A percentile compares a stretch with the other conserved stretches of the same genome.
Evolutionary conservation across 2,888 invertebrate genomes (phyloP).

Genomic region (Mythimna ferrago): DNA sequence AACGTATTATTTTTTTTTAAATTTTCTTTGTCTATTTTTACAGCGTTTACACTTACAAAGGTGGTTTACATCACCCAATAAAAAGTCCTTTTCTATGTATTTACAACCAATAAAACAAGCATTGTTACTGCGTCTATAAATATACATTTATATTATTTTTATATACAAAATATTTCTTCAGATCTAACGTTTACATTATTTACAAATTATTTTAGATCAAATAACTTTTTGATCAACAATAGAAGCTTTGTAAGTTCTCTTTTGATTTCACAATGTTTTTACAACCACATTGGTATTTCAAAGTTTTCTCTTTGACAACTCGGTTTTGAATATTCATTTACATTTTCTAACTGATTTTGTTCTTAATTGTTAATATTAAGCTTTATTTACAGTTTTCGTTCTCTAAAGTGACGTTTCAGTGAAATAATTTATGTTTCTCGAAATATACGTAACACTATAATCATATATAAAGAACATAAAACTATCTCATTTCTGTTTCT

Average conservation of each 20-base stretch:
- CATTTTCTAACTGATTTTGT: slow-evolving; percentile 19
- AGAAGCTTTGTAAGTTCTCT: slow-evolving; percentile 39
- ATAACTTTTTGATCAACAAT: slow-evolving; percentile 48
- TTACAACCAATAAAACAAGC: slow-evolving; percentile 72
- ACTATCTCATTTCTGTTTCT: neutral
- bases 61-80: slow-evolving; percentile 51
- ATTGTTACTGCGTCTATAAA: slow-evolving; percentile 62
- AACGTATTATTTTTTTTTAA: slow-evolving; percentile 62
- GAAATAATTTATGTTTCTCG: neutral
- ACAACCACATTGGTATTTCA: slow-evolving; percentile 28
- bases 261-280: slow-evolving; percentile 35
- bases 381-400: slow-evolving; percentile 46
- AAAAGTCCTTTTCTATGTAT: slow-evolving; percentile 64
- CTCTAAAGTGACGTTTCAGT: slow-evolving; percentile 10
- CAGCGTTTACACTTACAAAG: slow-evolving; percentile 49
- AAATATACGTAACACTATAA: neutral
- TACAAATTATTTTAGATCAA: slow-evolving; percentile 57
- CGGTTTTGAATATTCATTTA: slow-evolving; percentile 31
- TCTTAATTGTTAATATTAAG: slow-evolving; percentile 25
- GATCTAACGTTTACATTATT: slow-evolving; percentile 61
- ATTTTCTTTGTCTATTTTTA: slow-evolving; percentile 61
- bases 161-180: slow-evolving; percentile 66
- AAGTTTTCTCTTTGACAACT: slow-evolving; percentile 51
- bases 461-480: neutral
- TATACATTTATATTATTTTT: slow-evolving; percentile 65